phyloP scores from a whole-genome alignment of 23 tunicate genomes.

The Corella eumyota region DNA sequence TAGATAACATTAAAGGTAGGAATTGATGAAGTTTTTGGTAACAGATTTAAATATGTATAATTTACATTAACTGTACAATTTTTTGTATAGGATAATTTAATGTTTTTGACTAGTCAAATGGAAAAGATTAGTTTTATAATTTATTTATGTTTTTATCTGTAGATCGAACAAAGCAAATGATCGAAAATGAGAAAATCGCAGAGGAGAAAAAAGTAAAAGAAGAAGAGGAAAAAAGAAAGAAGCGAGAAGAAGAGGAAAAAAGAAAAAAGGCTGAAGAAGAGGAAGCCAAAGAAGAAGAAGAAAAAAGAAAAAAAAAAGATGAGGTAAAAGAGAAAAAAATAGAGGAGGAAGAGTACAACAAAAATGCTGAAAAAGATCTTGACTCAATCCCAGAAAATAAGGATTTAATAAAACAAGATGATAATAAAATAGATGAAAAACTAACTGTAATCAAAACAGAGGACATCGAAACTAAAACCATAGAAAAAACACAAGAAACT shows the following conservation, averaged over 20 bases:
- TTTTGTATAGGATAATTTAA: background rate
- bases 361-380: background rate
- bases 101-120: background rate
- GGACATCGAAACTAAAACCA: background rate
- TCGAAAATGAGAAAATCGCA: conserved; percentile 25
- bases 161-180: background rate
- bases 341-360: conserved; percentile 5
- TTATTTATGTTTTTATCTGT: background rate
- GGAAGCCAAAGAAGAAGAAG: conserved; percentile 8
- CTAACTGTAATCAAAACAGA: background rate
- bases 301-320: conserved; percentile 2
- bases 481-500: background rate
- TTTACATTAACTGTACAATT: background rate
- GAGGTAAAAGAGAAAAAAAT: background rate
- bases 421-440: background rate
- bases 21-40: conserved; percentile 2
- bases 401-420: background rate
- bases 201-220: conserved; percentile 10
- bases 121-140: background rate
- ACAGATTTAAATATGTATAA: conserved; percentile 6
- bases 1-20: conserved; percentile 1
- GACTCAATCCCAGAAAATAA: background rate
- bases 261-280: conserved; percentile 1
- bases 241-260: conserved; percentile 7
- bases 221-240: conserved; percentile 13